These are phyloP conservation scores for Megaceryle torquata DNA, from an alignment of 2,113 vertebrate genomes.

Conservation along the genomic window DNA sequence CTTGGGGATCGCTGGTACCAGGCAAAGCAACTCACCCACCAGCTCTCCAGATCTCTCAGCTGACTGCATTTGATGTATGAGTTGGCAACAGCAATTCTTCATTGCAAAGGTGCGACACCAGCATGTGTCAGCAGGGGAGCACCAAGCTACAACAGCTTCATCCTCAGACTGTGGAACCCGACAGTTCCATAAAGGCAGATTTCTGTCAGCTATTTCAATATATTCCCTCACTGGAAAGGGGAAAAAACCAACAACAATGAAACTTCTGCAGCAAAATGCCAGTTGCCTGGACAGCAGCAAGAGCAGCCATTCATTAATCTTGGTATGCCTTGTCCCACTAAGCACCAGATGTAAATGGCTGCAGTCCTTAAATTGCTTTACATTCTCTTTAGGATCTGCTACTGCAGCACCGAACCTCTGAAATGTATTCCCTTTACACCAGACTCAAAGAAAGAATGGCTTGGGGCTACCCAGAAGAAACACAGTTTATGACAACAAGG, in stretches of 20 bases:
- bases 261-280: neutral
- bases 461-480: neutral
- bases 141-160: neutral
- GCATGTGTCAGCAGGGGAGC: neutral
- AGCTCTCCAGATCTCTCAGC: neutral
- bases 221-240: neutral
- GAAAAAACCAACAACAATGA: no score
- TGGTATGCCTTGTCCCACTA: neutral
- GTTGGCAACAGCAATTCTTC: neutral
- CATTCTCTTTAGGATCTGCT: neutral
- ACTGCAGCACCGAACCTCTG: neutral
- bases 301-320: neutral
- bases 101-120: neutral
- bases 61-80: neutral
- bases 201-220: neutral
- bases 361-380: neutral
- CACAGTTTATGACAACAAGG: neutral
- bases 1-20: accelerated
- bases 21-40: neutral
- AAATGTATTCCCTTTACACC: neutral
- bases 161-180: neutral
- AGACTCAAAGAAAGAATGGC: neutral
- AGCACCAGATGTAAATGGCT: neutral
- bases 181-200: neutral
- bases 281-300: neutral